Base-by-base conservation (phyloP, 1,140 invertebrate genomes). In the Tetragnatha versicolor region DNA sequence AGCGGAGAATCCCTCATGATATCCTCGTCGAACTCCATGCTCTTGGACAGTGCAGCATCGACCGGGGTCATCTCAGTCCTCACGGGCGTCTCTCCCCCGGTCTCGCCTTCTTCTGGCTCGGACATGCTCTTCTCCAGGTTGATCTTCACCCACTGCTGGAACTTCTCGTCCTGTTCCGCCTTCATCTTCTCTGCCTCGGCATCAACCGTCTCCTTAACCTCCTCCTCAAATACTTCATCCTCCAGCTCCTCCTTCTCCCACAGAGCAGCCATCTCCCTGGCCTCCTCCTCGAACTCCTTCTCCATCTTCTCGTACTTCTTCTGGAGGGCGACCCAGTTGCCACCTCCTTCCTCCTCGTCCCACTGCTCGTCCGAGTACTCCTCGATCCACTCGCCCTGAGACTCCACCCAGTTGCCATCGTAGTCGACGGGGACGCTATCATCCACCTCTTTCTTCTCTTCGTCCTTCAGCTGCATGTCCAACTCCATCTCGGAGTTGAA, bases 311-410 rank as follows among this genome's bases (percentile, higher is more conserved):
- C 35, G 22, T 55, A 79, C 29, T 69, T 79, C 39, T 68, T 79
- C 25, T 61, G 35, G 14, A 79, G 33, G 2, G 63, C 22, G 3
- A 79, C 51, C 76, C 76, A 79, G 25, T 79, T 49, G 0, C 27
- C 39, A 33, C 69, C 63, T 3, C 45, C 65, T 47, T 79, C 76
- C n/a, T 69, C 66, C 22, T 77, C 75, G 45, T 75, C 55, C 76
- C 76, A 79, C 17, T 79, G 63, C 17, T 79, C 76, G 47, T 79
- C 76, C 4, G 73, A 77, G 49, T 68, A 79, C 27, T 79, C 76
- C n/a, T 79, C 76, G 7, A 79, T 79, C 76, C 76, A 79, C 29
- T 79, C 76, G 2, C 76, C 76, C 25, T 79, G 76, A 9, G 76
- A 79, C 22, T 79, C 76, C 22, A 25, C 51, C 76, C 76, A 79